phyloP scores from a whole-genome alignment of 2,888 invertebrate genomes.

The Apamea anceps region DNA sequence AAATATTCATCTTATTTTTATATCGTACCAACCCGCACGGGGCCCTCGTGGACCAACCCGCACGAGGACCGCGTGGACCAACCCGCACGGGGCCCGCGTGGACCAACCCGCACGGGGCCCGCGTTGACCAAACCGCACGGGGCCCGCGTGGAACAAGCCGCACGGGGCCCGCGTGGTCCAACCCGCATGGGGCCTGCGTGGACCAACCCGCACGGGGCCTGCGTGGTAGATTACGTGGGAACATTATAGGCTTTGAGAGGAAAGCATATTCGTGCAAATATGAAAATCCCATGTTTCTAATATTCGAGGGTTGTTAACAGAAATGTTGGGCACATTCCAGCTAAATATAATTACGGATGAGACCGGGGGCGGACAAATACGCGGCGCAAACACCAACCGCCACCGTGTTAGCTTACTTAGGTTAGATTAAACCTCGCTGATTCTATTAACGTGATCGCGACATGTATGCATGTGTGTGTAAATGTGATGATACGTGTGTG shows the following conservation, averaged over 20 bases:
- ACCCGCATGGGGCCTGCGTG: too few relatives aligned
- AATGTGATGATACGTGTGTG: not conserved
- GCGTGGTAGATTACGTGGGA: too few relatives aligned
- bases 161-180: too few relatives aligned
- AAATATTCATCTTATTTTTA: not conserved
- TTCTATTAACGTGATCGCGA: conserved; percentile 40
- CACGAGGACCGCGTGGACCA: too few relatives aligned
- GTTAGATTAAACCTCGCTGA: conserved; percentile 53
- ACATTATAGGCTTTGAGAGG: too few relatives aligned
- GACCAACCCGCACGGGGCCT: too few relatives aligned
- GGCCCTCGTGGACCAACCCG: too few relatives aligned
- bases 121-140: too few relatives aligned
- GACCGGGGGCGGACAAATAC: conserved; percentile 40
- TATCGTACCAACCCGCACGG: too few relatives aligned
- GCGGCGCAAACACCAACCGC: conserved; percentile 39
- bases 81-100: too few relatives aligned
- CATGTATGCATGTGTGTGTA: not conserved
- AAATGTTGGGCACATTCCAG: conserved; percentile 41
- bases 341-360: conserved; percentile 51
- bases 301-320: conserved; percentile 19
- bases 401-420: conserved; percentile 48
- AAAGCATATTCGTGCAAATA: conserved; percentile 33
- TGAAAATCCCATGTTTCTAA: conserved; percentile 20
- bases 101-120: too few relatives aligned
- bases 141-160: too few relatives aligned